phyloP scores from a whole-genome alignment of 2,797 vertebrate species.

The Sternarchorhynchus goeldii region DNA sequence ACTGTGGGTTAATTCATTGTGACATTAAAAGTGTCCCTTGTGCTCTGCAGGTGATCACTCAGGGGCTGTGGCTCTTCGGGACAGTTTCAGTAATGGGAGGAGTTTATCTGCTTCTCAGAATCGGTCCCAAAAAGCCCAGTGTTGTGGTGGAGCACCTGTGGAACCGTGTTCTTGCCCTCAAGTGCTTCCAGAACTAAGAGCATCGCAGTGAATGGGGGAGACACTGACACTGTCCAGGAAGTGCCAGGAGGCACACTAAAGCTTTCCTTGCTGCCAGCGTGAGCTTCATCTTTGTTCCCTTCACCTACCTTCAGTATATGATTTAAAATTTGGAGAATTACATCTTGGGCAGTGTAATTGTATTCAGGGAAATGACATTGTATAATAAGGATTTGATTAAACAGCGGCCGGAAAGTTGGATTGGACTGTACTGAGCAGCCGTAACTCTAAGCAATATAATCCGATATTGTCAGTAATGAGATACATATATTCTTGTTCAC shows the following conservation, averaged over 20 bases:
- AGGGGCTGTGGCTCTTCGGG: conserved; percentile 73
- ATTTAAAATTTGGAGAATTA: background rate
- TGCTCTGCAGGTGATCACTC: conserved; percentile 80
- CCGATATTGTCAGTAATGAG: background rate
- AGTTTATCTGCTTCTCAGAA: conserved; percentile 72
- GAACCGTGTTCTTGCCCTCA: conserved; percentile 65
- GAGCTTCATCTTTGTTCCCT: background rate
- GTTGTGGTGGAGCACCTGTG: conserved; percentile 68
- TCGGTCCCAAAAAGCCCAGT: conserved; percentile 54
- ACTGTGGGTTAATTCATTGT: background rate
- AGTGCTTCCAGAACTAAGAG: conserved; percentile 48
- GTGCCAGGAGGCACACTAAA: background rate
- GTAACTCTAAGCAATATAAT: background rate
- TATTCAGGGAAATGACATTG: conserved; percentile 16
- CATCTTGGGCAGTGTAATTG: background rate
- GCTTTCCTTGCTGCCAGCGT: background rate
- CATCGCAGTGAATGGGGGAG: background rate
- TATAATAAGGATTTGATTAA: background rate
- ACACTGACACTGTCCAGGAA: background rate
- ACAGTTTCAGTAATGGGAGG: conserved; percentile 65
- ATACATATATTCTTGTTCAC: background rate
- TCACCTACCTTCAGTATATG: background rate
- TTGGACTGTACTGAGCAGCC: conserved; percentile 1
- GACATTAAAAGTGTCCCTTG: background rate
- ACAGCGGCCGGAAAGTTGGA: background rate